phyloP scores from a whole-genome alignment of 2,888 invertebrate genomes.

The Ypsolopha scabrella region DNA sequence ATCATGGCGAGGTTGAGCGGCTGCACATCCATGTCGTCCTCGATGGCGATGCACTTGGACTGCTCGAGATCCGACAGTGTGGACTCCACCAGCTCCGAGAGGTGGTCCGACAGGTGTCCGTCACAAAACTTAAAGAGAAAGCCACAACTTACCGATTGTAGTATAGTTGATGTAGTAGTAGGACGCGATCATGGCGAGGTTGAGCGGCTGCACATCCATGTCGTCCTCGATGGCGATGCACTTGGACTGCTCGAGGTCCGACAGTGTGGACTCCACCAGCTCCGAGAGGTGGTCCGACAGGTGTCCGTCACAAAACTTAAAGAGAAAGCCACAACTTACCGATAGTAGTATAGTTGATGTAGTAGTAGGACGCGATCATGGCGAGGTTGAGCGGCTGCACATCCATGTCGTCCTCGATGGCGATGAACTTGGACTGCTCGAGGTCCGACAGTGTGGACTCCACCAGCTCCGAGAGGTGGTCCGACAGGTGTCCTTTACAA shows the following conservation, averaged over 20 bases:
- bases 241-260: slow-evolving; percentile 95
- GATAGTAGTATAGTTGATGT: slow-evolving; percentile 99
- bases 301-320: no score
- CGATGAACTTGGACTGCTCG: slow-evolving; percentile 97
- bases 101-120: slow-evolving; percentile 96
- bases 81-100: slow-evolving; percentile 97
- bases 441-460: slow-evolving; percentile 95
- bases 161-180: slow-evolving; percentile 99
- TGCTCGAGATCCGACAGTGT: slow-evolving; percentile 95
- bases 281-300: slow-evolving; percentile 98
- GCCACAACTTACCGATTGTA: slow-evolving; percentile 90
- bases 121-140: no score
- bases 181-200: slow-evolving; percentile 99
- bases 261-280: slow-evolving; percentile 94
- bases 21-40: slow-evolving; percentile 97
- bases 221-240: slow-evolving; percentile 98
- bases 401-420: slow-evolving; percentile 98
- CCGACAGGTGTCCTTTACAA: slow-evolving; percentile 96
- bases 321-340: no score
- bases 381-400: slow-evolving; percentile 96
- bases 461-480: slow-evolving; percentile 97
- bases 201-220: slow-evolving; percentile 96
- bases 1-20: slow-evolving; percentile 99
- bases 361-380: slow-evolving; percentile 99
- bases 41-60: slow-evolving; percentile 96